phyloP scores from a whole-genome alignment of 2,113 vertebrate species.

The Lepisosteus oculatus region DNA sequence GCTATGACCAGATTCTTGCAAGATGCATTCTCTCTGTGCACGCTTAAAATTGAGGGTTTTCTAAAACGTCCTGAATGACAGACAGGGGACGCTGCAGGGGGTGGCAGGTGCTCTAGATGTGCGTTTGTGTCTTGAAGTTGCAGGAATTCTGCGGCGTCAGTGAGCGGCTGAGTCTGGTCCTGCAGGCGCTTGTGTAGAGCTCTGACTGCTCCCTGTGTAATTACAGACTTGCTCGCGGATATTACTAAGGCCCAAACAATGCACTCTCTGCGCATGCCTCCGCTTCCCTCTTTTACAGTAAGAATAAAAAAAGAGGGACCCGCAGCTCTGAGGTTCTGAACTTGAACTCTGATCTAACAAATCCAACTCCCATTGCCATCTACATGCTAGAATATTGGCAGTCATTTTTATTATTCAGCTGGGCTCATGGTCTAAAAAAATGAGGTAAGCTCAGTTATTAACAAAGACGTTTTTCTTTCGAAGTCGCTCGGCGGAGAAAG shows the following conservation, averaged over 20 bases:
- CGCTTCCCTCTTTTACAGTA: slow-evolving; percentile 55
- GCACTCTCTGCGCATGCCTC: slow-evolving; percentile 42
- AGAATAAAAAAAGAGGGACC: slow-evolving; percentile 21
- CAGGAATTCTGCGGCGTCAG: slow-evolving; percentile 28
- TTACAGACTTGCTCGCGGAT: slow-evolving; percentile 75
- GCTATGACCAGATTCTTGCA: too few relatives aligned
- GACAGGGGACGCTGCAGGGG: too few relatives aligned
- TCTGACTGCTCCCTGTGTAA: slow-evolving; percentile 70
- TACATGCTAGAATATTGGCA: slow-evolving; percentile 33
- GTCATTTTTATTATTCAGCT: slow-evolving; percentile 44
- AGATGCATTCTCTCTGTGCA: too few relatives aligned
- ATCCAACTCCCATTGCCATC: slow-evolving; percentile 35
- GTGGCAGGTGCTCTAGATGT: slow-evolving; percentile 13
- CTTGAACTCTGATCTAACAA: slow-evolving; percentile 37
- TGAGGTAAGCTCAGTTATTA: slow-evolving; percentile 54
- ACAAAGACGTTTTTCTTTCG: slow-evolving; percentile 58
- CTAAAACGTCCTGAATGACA: too few relatives aligned
- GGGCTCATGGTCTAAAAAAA: slow-evolving; percentile 50
- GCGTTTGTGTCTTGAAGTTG: slow-evolving; percentile 19
- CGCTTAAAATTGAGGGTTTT: too few relatives aligned
- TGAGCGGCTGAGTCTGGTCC: slow-evolving; percentile 49
- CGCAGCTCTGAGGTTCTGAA: slow-evolving; percentile 23
- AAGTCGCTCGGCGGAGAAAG: slow-evolving; percentile 48
- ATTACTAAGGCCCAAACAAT: slow-evolving; percentile 68
- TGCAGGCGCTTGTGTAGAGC: slow-evolving; percentile 59